Conservation (phyloP, 2,797 vertebrate genomes). For the Meriones psammophilus region DNA sequence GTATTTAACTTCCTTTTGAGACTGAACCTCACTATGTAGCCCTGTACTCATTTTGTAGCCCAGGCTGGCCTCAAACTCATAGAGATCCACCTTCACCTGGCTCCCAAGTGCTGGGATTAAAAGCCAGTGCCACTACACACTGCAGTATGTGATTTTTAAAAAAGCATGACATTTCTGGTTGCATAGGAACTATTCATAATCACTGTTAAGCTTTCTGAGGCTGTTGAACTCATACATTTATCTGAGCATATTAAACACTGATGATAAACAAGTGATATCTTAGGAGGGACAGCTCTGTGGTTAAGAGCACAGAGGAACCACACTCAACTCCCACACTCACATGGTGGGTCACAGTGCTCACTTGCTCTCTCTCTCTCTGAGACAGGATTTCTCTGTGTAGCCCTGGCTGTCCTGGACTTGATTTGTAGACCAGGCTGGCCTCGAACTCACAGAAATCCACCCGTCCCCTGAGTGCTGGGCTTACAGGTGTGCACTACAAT, state of each 20-base stretch:
- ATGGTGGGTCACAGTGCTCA: neutral
- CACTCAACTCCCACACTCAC: neutral
- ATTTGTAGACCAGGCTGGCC: too few species aligned
- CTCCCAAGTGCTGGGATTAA: neutral
- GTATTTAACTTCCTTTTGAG: neutral
- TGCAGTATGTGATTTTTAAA: slow-evolving; percentile 21
- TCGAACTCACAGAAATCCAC: too few species aligned
- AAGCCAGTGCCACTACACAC: neutral
- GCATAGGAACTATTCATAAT: neutral
- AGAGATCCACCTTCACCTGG: neutral
- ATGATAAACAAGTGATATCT: neutral
- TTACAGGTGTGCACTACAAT: too few species aligned
- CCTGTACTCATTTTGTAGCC: neutral
- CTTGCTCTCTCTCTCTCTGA: too few species aligned
- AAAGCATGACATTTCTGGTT: slow-evolving; percentile 37
- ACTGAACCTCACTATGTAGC: neutral
- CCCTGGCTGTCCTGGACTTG: too few species aligned
- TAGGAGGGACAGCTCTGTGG: neutral
- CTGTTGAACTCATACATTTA: neutral
- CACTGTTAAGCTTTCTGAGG: neutral
- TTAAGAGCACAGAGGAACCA: neutral
- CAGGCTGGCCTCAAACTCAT: neutral
- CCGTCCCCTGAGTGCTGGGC: too few species aligned
- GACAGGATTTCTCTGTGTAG: too few species aligned
- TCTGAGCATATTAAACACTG: neutral